Percentiles rank a stretch among this genome's conserved stretches.
Evolutionary conservation across 2,888 invertebrate species (phyloP).

Genomic region (Anodontia alba): DNA sequence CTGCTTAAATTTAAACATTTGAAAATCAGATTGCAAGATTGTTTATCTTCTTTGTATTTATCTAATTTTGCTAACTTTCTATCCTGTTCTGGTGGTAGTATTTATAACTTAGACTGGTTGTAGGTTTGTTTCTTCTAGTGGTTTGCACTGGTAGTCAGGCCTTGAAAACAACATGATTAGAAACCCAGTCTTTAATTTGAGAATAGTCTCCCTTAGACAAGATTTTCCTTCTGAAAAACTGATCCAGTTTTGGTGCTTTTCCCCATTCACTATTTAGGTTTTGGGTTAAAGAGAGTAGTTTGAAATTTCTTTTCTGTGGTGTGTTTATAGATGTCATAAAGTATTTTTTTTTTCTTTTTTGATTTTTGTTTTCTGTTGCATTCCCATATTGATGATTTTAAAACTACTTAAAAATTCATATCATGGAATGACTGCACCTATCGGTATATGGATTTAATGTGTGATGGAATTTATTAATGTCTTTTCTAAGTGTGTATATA

Average conservation of each 20-base stretch:
- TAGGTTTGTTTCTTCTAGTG: neutral
- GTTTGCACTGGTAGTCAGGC: conserved; percentile 64
- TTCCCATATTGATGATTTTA: no score
- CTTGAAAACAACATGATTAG: conserved; percentile 37
- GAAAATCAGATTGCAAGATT: neutral
- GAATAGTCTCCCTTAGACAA: neutral
- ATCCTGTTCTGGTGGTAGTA: neutral
- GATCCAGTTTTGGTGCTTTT: neutral
- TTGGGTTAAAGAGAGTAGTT: neutral
- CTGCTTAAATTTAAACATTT: neutral
- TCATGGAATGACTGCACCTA: no score
- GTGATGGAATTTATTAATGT: no score
- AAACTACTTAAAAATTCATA: no score
- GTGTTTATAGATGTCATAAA: no score
- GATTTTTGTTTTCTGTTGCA: no score
- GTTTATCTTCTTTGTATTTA: neutral
- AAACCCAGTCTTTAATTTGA: neutral
- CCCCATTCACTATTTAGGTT: neutral
- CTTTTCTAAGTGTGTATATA: no score
- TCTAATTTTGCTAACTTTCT: conserved; percentile 4
- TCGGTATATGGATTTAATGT: no score
- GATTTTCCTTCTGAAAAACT: neutral
- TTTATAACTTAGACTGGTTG: conserved; percentile 13
- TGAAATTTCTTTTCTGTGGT: neutral
- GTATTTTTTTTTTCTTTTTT: no score